Percentiles rank a stretch among this genome's conserved stretches.
These are phyloP conservation scores for Drosophila formosana DNA, from an alignment of 2,888 invertebrate genomes.

Conservation along the genomic window DNA sequence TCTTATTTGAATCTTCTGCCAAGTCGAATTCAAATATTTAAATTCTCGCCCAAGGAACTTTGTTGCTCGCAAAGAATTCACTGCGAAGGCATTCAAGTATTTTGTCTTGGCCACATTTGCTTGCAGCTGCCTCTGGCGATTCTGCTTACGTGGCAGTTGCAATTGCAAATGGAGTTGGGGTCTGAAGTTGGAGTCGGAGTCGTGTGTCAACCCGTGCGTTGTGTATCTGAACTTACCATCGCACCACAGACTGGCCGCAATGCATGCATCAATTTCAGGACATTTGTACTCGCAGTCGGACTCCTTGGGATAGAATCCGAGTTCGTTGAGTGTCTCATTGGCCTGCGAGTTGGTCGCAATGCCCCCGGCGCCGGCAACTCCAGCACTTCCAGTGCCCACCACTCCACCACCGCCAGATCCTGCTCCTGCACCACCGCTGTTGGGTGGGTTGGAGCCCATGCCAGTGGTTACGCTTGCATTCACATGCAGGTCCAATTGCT, in stretches of 20 bases:
- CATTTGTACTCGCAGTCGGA: slow-evolving; percentile 88
- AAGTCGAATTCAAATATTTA: background rate
- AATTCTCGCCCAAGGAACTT: background rate
- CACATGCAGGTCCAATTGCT: slow-evolving; percentile 86
- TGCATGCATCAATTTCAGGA: slow-evolving; percentile 91
- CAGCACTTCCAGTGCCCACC: slow-evolving; percentile 54
- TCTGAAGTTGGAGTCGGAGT: background rate
- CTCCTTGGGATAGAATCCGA: slow-evolving; percentile 85
- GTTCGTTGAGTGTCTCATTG: slow-evolving; percentile 85
- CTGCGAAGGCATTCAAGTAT: slow-evolving; percentile 5
- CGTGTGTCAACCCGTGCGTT: slow-evolving; percentile 18
- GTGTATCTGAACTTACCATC: slow-evolving; percentile 87
- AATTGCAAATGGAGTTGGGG: background rate
- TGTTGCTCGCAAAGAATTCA: background rate
- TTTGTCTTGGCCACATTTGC: background rate
- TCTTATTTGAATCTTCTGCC: background rate
- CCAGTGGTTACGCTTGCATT: slow-evolving; percentile 80
- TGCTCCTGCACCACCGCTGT: slow-evolving; percentile 41
- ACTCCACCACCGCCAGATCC: slow-evolving; percentile 38
- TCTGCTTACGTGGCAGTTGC: slow-evolving; percentile 4
- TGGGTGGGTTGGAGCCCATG: slow-evolving; percentile 45
- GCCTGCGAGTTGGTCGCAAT: slow-evolving; percentile 57
- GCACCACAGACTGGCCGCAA: slow-evolving; percentile 90
- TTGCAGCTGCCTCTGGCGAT: background rate
- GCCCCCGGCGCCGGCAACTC: slow-evolving; percentile 49